Base-by-base conservation (phyloP, 2,113 vertebrate genomes). In the Phyllopteryx taeniolatus region DNA sequence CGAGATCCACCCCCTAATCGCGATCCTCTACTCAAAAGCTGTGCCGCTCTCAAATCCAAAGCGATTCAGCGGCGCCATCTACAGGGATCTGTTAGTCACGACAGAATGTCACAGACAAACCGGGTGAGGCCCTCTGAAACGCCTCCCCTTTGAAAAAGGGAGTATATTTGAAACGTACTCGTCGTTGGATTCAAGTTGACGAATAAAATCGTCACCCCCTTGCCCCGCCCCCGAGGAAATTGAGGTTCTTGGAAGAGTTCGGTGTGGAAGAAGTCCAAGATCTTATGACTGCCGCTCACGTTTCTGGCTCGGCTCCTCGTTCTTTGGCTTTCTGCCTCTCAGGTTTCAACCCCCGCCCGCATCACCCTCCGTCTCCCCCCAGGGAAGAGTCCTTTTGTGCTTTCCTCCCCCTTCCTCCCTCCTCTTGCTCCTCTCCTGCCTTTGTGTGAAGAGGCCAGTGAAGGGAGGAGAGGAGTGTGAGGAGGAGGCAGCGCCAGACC, bases 401-500 rank as follows among this genome's bases (percentile, higher is more conserved):
- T 76, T 77, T 72, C 64, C 54, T 22, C 60, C 73, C 75, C 77
- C 76, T 75, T 64, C 71, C 59, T 53, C 44, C 73, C 60, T 56
- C 71, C 70, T 68, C 27, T 27, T 27, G 27, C 27, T 27, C 74
- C 65, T 80, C 68, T 66, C 76, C 71, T 68, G 67, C 78, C 87
- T 88, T 89, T 90, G 85, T 90, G 88, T 85, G 87, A 76, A 85
- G 90, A 84, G 91, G 91, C 91, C 91, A 79, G 83, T 15, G 44
- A 70, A 77, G 82, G 86, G 87, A 82, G 77, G 72, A 51, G 63
- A 73, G 71, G 68, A 73, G 65, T 27, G 42, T 27, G 19, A 49
- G n/a, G n/a, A n/a, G 68, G 65, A 49, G 43, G 65, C 31, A 33
- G 63, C 65, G 71, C 43, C 17, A 54, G 69, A 57, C 46, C 68